Base-by-base conservation (phyloP, 2,888 invertebrate genomes). In the Augochlorella aurata region DNA sequence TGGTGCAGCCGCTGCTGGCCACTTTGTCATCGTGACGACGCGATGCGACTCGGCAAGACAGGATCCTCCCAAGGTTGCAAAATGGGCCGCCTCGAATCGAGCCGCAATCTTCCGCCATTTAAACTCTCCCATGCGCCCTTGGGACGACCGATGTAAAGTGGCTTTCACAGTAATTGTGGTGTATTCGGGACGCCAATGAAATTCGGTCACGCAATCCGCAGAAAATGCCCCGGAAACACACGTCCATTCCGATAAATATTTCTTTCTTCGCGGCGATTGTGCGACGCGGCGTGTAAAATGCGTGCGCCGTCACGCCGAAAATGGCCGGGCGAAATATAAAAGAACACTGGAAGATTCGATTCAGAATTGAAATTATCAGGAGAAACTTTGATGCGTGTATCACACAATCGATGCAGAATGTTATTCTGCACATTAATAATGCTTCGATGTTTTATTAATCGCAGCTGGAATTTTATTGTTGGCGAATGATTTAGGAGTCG, bases 61-160 rank as follows among this genome's bases (percentile, higher is more conserved):
- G 82, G 79, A 88, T 88, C 79, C 67, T 52, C 21, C 77, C 84
- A 88, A 84, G 87, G 87, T 44, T 81, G 71, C 52, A 65, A 86
- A 83, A 85, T 81, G 72, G 74, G 67, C 66, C 75, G 61, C 29
- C n/a, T 69, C 66, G 63, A 77, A 66, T 63, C 66, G 67, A 67
- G 49, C 70, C 58, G 67, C 74, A 81, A 87, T 78, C 85, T 77
- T 74, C 77, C 78, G 44, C 70, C 77, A 71, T 71, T 87, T 79
- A 79, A n/a, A 54, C 18, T 74, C 75, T 66, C 74, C 50, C 29
- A 16, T 54, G 54, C 44, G 84, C 71, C 83, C 82, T 83, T 78
- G 69, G 61, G 16, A 24, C 44, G 70, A n/a, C 21, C 29, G 38
- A 29, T 49, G 63, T 18, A 45, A 74, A 66, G 49, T 24, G n/a